Base-by-base conservation (phyloP, 1,140 invertebrate species). In the Galendromus occidentalis region DNA sequence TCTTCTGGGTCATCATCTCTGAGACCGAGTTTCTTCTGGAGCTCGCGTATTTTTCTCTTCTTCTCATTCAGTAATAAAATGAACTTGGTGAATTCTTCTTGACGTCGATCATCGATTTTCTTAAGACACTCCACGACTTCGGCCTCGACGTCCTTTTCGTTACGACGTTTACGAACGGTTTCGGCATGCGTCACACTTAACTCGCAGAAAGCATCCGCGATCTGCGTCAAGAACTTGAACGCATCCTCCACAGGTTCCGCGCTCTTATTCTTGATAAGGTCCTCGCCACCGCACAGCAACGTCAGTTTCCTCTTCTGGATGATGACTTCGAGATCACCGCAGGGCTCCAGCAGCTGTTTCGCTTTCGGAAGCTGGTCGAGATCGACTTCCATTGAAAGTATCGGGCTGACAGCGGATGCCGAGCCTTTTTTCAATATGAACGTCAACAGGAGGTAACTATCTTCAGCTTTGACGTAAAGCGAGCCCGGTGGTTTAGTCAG, bases 31-130 rank as follows among this genome's bases (percentile, higher is more conserved):
- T 25, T 25, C 9, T 22, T 25, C 22, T 59, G 51, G 14, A 59
- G 51, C 22, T 59, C 51, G 2, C 51, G 51, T 1, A 59, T 59
- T 9, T 59, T 59, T 22, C 20, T 25, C 22, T 59, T 59, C 33
- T 59, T 59, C 51, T 59, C 51, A 9, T 59, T 59, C 17, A 59
- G 51, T 14, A 59, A 4, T 9, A 59, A 22, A 14, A 33, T 33
- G 33, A 59, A 59, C 51, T 59, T 59, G 33, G 51, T 33, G 33
- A 59, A 59, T 14, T 59, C 51, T 33, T 59, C 14, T 59, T 59
- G 25, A 59, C 20, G 51, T 25, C 25, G 51, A 14, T 25, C 12
- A 17, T 59, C 51, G 22, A 59, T 59, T 25, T 25, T 59, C 51
- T 29, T 59, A 22, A 59, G 25, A 29, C 25, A 33, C 22, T 59